These are phyloP conservation scores for Channa argus DNA, from an alignment of 2,113 vertebrate species.

Conservation along the genomic window DNA sequence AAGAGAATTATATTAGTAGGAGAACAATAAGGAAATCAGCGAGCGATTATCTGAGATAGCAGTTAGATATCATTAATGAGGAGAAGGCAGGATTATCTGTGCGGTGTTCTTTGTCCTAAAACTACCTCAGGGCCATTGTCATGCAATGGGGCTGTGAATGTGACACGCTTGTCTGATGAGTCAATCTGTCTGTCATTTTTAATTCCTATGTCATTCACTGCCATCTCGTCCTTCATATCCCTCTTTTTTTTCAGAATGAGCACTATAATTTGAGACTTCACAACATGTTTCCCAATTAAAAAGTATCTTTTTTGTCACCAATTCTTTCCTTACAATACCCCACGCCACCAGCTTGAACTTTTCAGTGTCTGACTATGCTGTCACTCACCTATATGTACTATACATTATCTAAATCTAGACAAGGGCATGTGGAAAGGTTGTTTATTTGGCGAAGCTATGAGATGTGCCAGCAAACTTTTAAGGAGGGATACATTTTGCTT, in stretches of 20 bases:
- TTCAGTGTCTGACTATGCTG: constrained; percentile 29
- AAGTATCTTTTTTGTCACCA: constrained; percentile 20
- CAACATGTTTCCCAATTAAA: constrained; percentile 28
- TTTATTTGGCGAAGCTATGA: background rate
- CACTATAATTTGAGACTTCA: constrained; percentile 34
- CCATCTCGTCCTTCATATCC: constrained; percentile 20
- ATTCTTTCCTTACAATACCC: constrained; percentile 19
- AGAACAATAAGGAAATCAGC: constrained; percentile 66
- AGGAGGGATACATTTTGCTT: constrained; percentile 16
- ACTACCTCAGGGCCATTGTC: constrained; percentile 45
- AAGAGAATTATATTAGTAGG: constrained; percentile 53
- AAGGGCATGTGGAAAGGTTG: background rate
- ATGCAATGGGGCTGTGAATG: constrained; percentile 34
- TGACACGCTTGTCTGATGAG: constrained; percentile 57
- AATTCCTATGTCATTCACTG: constrained; percentile 29
- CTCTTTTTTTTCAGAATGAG: constrained; percentile 21
- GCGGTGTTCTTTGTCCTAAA: constrained; percentile 60
- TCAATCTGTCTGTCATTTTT: constrained; percentile 61
- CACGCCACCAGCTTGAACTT: constrained; percentile 21
- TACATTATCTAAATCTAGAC: constrained; percentile 1
- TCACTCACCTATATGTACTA: background rate
- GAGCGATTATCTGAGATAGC: constrained; percentile 62
- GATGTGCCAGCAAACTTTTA: constrained; percentile 6
- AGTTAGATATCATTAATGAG: constrained; percentile 68
- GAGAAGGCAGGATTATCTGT: constrained; percentile 42